phyloP scores from a whole-genome alignment of 30 jellyfish, hydroid and myxozoan species.

The Pseudorhiza aurosa region DNA sequence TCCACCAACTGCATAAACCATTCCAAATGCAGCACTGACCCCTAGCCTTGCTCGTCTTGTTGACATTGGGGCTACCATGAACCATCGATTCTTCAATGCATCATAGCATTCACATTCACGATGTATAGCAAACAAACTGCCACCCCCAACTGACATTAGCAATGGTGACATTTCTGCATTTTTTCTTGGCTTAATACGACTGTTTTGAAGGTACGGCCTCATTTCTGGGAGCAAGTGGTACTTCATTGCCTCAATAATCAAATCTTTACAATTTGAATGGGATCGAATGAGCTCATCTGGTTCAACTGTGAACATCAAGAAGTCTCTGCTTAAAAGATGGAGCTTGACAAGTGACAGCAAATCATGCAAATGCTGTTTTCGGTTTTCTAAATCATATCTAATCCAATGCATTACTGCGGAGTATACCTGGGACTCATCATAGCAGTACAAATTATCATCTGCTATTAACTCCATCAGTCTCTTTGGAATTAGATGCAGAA shows the following conservation, averaged over 20 bases:
- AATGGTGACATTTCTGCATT: slow-evolving; percentile 38
- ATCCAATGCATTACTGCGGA: slow-evolving; percentile 83
- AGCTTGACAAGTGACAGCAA: slow-evolving; percentile 66
- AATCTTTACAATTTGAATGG: slow-evolving; percentile 69
- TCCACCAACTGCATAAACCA: slow-evolving; percentile 97
- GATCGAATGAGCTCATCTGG: slow-evolving; percentile 77
- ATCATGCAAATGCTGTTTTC: slow-evolving; percentile 63
- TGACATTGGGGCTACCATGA: slow-evolving; percentile 76
- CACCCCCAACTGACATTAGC: slow-evolving; percentile 89
- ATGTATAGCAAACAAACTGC: slow-evolving; percentile 85
- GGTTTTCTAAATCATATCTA: slow-evolving; percentile 36
- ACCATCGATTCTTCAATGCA: slow-evolving; percentile 70
- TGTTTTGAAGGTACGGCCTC: slow-evolving; percentile 81
- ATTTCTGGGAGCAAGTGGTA: slow-evolving; percentile 88
- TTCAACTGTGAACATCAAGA: slow-evolving; percentile 88
- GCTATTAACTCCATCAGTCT: slow-evolving; percentile 52
- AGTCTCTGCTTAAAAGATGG: slow-evolving; percentile 78
- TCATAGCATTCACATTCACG: slow-evolving; percentile 91
- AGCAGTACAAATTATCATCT: slow-evolving; percentile 66
- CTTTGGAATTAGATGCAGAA: slow-evolving; percentile 37
- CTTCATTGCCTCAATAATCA: slow-evolving; percentile 88
- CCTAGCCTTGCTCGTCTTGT: slow-evolving; percentile 85
- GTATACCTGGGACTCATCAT: slow-evolving; percentile 75
- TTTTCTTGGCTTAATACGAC: slow-evolving; percentile 65
- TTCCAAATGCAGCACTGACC: slow-evolving; percentile 80